Conservation (phyloP, 2,797 vertebrate species). For the Lutjanus argentimaculatus region DNA sequence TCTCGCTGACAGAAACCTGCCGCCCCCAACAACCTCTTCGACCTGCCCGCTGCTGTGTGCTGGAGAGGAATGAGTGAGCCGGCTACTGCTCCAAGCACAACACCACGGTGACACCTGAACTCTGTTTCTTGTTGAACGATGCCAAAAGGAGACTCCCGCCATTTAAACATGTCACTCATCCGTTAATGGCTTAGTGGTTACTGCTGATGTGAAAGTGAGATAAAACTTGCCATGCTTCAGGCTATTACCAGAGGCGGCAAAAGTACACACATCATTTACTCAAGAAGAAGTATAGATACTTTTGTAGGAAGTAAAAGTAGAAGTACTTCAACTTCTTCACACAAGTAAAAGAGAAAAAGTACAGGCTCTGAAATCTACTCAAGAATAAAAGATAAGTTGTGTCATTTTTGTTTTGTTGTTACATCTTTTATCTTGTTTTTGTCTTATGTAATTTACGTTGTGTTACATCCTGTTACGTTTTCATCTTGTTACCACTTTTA, state of each 20-base stretch:
- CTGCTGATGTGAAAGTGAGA: not conserved
- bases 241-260: not conserved
- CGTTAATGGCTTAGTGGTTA: not conserved
- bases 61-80: slow-evolving; percentile 26
- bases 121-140: slow-evolving; percentile 15
- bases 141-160: slow-evolving; percentile 5
- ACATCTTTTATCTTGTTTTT: too few species aligned
- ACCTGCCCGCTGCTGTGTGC: slow-evolving; percentile 24
- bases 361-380: too few species aligned
- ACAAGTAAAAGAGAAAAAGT: too few species aligned
- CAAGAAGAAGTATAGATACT: too few species aligned
- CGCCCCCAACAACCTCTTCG: slow-evolving; percentile 55
- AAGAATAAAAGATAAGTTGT: too few species aligned
- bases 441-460: too few species aligned
- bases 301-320: too few species aligned
- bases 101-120: slow-evolving; percentile 42
- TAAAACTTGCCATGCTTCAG: not conserved
- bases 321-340: too few species aligned
- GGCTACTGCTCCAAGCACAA: slow-evolving; percentile 32
- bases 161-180: slow-evolving; percentile 29
- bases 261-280: too few species aligned
- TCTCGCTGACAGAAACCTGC: slow-evolving; percentile 66
- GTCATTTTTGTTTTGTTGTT: too few species aligned
- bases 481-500: too few species aligned
- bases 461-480: too few species aligned